Percentiles rank a stretch among this genome's conserved stretches.
Evolutionary conservation across 2,797 vertebrate genomes (phyloP).

Genomic region (Ispidina lecontei): DNA sequence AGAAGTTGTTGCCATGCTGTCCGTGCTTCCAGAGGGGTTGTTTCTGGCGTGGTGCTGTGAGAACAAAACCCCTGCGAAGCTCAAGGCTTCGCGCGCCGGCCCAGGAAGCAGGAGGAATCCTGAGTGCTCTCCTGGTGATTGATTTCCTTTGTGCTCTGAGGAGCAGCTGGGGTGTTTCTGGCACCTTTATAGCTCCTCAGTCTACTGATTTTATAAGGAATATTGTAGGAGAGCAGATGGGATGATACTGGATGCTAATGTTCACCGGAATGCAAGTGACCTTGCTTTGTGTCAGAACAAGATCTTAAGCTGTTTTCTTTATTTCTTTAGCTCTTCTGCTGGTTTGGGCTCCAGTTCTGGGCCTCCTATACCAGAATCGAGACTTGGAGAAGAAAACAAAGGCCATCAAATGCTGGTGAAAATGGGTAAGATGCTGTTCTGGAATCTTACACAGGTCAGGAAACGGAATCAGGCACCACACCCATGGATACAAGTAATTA

Average conservation of each 20-base stretch:
- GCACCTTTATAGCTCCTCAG: background rate
- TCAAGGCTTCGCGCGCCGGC: background rate
- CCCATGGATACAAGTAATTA: background rate
- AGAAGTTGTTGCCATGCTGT: accelerated
- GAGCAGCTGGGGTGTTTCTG: background rate
- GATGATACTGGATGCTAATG: background rate
- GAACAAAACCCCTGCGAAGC: accelerated
- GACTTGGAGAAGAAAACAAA: conserved; percentile 96
- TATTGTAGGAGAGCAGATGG: background rate
- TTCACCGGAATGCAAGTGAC: background rate
- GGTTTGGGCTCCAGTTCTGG: conserved; percentile 83
- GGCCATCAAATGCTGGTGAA: conserved; percentile 98
- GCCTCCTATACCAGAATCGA: conserved; percentile 78
- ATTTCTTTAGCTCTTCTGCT: conserved; percentile 76
- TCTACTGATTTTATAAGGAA: background rate
- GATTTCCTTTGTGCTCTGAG: background rate
- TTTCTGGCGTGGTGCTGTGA: background rate
- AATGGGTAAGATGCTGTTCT: conserved; percentile 86
- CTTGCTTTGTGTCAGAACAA: background rate
- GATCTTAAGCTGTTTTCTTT: background rate
- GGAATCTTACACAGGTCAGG: background rate
- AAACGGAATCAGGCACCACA: background rate
- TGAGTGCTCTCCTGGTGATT: background rate
- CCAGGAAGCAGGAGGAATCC: background rate
- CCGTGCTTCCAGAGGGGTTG: background rate